phyloP scores from a whole-genome alignment of 2,888 invertebrate species.

The Clistopyga incitator region DNA sequence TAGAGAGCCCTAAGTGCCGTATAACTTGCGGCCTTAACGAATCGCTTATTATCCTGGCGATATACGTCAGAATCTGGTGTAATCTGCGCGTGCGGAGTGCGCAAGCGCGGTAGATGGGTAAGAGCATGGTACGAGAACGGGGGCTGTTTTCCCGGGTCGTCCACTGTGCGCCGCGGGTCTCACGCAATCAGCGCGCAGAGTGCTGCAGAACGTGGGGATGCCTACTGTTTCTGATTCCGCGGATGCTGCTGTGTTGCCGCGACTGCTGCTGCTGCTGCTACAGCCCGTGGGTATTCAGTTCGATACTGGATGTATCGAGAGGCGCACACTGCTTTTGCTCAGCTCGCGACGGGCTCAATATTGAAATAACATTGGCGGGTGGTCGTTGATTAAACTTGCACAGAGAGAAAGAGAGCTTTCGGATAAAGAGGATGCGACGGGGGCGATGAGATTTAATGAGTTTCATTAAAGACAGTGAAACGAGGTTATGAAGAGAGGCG shows the following conservation, averaged over 20 bases:
- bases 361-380: neutral
- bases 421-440: neutral
- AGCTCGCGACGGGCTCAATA: neutral
- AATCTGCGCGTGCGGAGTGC: conserved; percentile 17
- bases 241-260: conserved; percentile 24
- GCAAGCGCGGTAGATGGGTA: conserved; percentile 5
- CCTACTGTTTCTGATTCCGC: conserved; percentile 32
- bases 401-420: neutral
- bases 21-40: neutral
- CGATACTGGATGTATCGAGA: conserved; percentile 47
- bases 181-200: conserved; percentile 46
- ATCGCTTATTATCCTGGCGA: neutral
- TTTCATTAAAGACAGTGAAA: neutral
- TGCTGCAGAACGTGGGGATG: conserved; percentile 38
- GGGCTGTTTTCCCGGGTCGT: conserved; percentile 46
- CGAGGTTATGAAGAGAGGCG: neutral
- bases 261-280: conserved; percentile 35
- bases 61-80: neutral
- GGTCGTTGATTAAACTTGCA: neutral
- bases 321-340: conserved; percentile 22
- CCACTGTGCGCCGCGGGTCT: conserved; percentile 29
- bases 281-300: conserved; percentile 28
- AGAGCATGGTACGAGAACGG: conserved; percentile 17
- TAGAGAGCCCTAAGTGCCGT: neutral
- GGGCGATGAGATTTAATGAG: neutral